phyloP scores from a whole-genome alignment of 2,797 vertebrate species.

The Sebastolobus altivelis region DNA sequence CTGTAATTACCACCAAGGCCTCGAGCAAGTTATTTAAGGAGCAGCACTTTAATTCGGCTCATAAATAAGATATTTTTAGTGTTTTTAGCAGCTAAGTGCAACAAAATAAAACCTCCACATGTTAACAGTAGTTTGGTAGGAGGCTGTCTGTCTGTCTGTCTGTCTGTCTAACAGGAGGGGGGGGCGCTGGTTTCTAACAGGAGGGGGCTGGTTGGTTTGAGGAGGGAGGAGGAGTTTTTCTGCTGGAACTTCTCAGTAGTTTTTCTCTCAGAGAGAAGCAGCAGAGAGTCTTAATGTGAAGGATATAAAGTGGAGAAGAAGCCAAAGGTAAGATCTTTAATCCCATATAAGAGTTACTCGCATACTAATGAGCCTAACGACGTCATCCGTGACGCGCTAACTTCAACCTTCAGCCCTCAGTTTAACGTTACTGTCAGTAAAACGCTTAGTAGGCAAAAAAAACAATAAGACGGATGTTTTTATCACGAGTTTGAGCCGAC shows the following conservation, averaged over 20 bases:
- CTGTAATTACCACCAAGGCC: no score
- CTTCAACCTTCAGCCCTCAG: neutral
- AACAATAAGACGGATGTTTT: conserved; percentile 30
- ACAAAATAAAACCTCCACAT: neutral
- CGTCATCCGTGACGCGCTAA: neutral
- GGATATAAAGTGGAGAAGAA: neutral
- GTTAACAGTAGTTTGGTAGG: neutral
- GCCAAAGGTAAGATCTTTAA: neutral
- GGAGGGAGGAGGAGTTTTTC: conserved; percentile 37
- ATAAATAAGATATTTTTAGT: neutral
- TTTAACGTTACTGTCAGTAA: neutral
- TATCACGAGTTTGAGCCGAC: conserved; percentile 51
- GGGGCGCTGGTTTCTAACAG: neutral
- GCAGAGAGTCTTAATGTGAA: neutral
- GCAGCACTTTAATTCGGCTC: neutral
- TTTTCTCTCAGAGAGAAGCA: no score
- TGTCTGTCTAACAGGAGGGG: neutral
- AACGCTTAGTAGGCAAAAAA: conserved; percentile 38
- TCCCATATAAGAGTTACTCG: neutral
- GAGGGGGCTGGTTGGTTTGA: neutral
- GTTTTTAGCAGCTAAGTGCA: no score
- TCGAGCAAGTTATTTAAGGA: neutral
- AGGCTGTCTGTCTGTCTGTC: neutral
- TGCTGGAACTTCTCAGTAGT: neutral
- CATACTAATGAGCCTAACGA: neutral